Base-by-base conservation (phyloP, 2,888 invertebrate species). In the Ctenicera cuprea region DNA sequence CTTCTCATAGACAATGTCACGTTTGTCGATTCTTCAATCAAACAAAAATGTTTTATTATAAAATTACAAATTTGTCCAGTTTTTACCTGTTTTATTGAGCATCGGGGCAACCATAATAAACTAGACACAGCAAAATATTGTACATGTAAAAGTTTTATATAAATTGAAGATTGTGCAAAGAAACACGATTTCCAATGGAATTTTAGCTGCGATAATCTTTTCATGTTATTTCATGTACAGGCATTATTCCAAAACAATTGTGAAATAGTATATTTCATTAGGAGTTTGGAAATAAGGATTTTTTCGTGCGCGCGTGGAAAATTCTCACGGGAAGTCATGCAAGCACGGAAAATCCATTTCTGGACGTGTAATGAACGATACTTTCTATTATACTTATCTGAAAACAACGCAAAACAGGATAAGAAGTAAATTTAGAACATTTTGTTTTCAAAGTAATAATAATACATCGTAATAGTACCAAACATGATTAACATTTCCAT, bases 41-140 rank as follows among this genome's bases (percentile, higher is more conserved):
- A 81, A 20, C 78, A 18, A 63, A 5, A 52, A 22, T 26, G 4
- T 48, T 33, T 41, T 41, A 41, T 3, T n/a, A 14, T 41, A 3
- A 12, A 5, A 41, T 8, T 5, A 8, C 0, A 9, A 8, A 7
- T 33, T 62, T n/a, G n/a, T 14, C 16, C 26, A 33, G 22, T 22
- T 45, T 77, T 79, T 78, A 85, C 85, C 84, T 67, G 83, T 80
- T 78, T 82, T 80, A 45, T 82, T 83, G 16, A 84, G 77, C 22
- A 80, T 73, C 8, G 84, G 73, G 11, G 84, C 84, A 57, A 82
- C 64, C 3, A 80, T 52, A 8, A 79, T 80, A 73, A 83, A 82
- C 72, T 83, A 82, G 0, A 79, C 43, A 12, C 83, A 73, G 74
- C 83, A 84, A 66, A 83, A 83, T 1, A 81, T 22, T 2, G 77